Conservation (phyloP, 2,888 invertebrate species). For the Linnaemya vulpina region DNA sequence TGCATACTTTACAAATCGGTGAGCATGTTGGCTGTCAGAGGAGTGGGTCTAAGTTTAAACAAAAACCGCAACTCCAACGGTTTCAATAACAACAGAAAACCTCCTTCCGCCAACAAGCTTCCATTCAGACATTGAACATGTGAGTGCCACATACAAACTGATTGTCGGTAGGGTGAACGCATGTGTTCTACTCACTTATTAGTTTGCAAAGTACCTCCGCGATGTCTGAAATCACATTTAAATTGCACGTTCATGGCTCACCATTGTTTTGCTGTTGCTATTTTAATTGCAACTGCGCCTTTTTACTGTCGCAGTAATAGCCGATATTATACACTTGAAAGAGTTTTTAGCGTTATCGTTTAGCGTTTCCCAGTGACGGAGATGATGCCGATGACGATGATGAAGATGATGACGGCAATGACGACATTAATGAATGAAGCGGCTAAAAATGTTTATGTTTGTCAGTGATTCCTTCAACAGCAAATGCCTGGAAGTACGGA, state of each 20-base stretch:
- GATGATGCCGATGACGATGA: constrained; percentile 23
- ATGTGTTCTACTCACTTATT: neutral
- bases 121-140: neutral
- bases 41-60: constrained; percentile 8
- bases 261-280: constrained; percentile 30
- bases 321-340: constrained; percentile 38
- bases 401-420: constrained; percentile 19
- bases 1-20: constrained; percentile 65
- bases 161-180: neutral
- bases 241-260: constrained; percentile 29
- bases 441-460: constrained; percentile 34
- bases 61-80: constrained; percentile 18
- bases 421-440: constrained; percentile 17
- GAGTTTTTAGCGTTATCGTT: constrained; percentile 53
- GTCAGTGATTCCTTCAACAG: constrained; percentile 13
- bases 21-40: constrained; percentile 32
- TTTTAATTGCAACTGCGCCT: constrained; percentile 19
- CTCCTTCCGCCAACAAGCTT: constrained; percentile 6
- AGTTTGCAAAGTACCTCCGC: neutral
- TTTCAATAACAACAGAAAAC: constrained; percentile 41
- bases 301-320: constrained; percentile 15
- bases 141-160: neutral
- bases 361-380: constrained; percentile 3
- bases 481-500: neutral
- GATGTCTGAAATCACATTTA: constrained; percentile 24